Evolutionary conservation across 2,888 invertebrate species (phyloP), one percentile per base, ranked within the genome.

Genomic region (Ophion slaviceki): DNA sequence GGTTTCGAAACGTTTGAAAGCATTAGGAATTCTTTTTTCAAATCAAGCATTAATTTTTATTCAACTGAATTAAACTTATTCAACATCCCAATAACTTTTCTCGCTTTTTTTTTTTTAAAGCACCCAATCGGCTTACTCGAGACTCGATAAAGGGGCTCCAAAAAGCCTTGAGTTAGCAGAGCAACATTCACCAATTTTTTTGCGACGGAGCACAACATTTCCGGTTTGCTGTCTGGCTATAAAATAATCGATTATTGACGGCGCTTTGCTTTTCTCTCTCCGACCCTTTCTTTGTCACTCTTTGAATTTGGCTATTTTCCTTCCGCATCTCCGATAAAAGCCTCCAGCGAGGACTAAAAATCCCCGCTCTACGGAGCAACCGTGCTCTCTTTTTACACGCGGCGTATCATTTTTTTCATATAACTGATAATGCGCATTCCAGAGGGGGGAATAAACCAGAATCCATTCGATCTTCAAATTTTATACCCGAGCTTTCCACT

Each of bases 201-300:
- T 40, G n/a, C 64, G 32, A 40, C 7, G 11, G 32, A 47, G 28
- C 76, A 70, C 64, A 62, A 72, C 82, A 79, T 82, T 83, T 82
- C 84, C 45, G 85, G 80, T 87, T 88, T 87, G 85, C 79, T 67
- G 82, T 81, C 78, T 75, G 71, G 84, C 88, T 86, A 86, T 82
- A 77, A 75, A 86, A 87, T 88, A 88, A 88, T 88, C 82, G 84
- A 67, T 81, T 70, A 62, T 79, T 72, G 17, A 61, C 68, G 32
- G 32, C 80, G 32, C 68, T 61, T 57, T 57, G 62, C 24, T 36
- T 20, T 17, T 70, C 82, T 7, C 71, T 4, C 10, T 53, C n/a
- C 32, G 8, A n/a, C 62, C 28, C 28, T 62, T 62, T 62, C 45
- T 64, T 32, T 14, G 36, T 71, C 82, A 3, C 72, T 11, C 2